Percentiles rank a stretch among this genome's conserved stretches.
These are phyloP conservation scores for Microchrysa polita DNA, from an alignment of 2,888 invertebrate genomes.

Conservation along the genomic window DNA sequence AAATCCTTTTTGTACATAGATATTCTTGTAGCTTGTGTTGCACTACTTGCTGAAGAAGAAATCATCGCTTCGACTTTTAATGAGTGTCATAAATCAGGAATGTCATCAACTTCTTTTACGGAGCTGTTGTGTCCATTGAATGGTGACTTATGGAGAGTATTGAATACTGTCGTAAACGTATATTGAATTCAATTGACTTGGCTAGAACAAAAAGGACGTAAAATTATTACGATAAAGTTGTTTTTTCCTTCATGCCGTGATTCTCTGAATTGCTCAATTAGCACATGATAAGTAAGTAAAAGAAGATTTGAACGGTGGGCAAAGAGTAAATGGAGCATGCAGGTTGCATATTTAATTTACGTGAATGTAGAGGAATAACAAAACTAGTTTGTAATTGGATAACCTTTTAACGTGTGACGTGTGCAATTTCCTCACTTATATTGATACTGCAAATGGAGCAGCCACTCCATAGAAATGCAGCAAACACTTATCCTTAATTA, in stretches of 20 bases:
- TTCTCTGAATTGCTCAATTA: slow-evolving; percentile 36
- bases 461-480: too few species aligned
- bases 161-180: slow-evolving; percentile 28
- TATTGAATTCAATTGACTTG: slow-evolving; percentile 18
- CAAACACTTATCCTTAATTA: too few species aligned
- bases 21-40: background rate
- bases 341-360: too few species aligned
- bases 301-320: too few species aligned
- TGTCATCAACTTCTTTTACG: slow-evolving; percentile 19
- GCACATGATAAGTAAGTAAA: background rate
- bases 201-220: slow-evolving; percentile 25
- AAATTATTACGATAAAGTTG: slow-evolving; percentile 23
- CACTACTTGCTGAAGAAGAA: slow-evolving; percentile 12
- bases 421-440: too few species aligned
- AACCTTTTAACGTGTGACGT: too few species aligned
- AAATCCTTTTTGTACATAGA: too few species aligned
- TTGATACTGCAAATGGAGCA: too few species aligned
- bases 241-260: slow-evolving; percentile 33
- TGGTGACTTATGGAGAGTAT: slow-evolving; percentile 12
- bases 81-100: slow-evolving; percentile 22
- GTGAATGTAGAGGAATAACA: too few species aligned
- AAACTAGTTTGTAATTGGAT: too few species aligned
- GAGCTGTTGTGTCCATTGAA: background rate
- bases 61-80: slow-evolving; percentile 8
- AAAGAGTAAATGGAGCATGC: too few species aligned